phyloP scores from a whole-genome alignment of 2,797 vertebrate genomes.

The Chelon auratus region DNA sequence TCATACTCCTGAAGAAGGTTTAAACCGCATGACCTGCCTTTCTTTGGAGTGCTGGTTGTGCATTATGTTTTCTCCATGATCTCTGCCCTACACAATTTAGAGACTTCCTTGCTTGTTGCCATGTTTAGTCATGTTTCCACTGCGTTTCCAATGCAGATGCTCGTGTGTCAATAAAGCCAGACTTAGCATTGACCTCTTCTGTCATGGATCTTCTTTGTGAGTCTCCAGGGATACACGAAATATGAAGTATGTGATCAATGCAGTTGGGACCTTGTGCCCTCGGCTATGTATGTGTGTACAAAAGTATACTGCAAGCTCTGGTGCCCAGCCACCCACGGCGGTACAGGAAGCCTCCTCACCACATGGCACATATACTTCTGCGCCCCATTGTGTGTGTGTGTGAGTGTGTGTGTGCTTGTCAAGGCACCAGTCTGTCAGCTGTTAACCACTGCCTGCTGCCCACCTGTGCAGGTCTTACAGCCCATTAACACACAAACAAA shows the following conservation, averaged over 20 bases:
- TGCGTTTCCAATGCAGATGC: background rate
- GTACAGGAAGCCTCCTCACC: conserved; percentile 16
- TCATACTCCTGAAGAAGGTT: too few species aligned
- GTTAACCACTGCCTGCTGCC: conserved; percentile 38
- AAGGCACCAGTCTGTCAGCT: conserved; percentile 29
- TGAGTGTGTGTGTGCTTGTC: background rate
- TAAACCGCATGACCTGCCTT: too few species aligned
- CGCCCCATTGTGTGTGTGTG: conserved; percentile 3
- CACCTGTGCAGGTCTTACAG: conserved; percentile 42
- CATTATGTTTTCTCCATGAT: too few species aligned
- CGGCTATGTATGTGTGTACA: background rate
- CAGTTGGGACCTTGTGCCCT: background rate
- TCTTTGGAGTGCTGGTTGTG: too few species aligned
- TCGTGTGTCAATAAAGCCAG: background rate
- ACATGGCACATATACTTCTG: conserved; percentile 17
- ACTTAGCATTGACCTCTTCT: background rate
- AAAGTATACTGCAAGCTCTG: background rate
- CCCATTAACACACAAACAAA: conserved; percentile 1
- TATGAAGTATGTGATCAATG: background rate
- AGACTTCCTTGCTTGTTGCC: too few species aligned
- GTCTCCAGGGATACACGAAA: background rate
- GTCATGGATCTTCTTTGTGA: background rate
- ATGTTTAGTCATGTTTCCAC: too few species aligned
- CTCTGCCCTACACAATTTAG: too few species aligned
- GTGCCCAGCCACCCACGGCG: background rate